These are phyloP conservation scores for Mungos mungo DNA, from an alignment of 2,113 vertebrate species.

Conservation along the genomic window DNA sequence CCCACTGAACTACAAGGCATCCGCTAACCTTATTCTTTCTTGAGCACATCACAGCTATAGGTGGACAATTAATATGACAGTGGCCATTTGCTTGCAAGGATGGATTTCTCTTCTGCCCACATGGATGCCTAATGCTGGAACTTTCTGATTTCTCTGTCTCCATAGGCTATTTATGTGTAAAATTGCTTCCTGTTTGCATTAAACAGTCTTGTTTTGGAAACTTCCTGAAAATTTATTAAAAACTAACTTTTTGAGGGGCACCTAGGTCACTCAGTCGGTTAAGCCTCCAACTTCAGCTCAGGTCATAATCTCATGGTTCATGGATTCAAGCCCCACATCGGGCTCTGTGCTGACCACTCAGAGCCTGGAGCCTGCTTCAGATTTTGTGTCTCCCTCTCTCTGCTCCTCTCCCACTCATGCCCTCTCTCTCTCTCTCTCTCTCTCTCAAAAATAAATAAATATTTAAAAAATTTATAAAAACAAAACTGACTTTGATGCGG, in stretches of 20 bases:
- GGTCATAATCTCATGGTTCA: no score
- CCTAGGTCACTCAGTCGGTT: no score
- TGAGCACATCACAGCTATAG: background rate
- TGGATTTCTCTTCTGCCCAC: background rate
- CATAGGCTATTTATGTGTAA: background rate
- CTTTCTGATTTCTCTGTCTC: background rate
- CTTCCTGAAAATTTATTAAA: conserved; percentile 6
- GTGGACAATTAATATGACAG: background rate
- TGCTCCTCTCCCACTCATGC: no score
- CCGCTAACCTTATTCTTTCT: background rate
- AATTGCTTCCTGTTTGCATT: background rate
- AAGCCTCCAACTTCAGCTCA: no score
- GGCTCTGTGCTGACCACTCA: no score
- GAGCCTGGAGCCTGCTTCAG: no score
- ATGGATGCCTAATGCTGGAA: background rate
- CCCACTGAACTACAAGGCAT: no score
- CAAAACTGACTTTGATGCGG: background rate
- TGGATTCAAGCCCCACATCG: no score
- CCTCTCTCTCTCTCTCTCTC: no score
- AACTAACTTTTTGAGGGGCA: background rate
- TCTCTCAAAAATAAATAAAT: no score
- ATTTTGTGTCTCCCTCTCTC: no score
- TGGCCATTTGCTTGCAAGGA: background rate
- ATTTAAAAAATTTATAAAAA: no score
- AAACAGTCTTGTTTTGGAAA: background rate